A percentile compares a stretch with the other conserved stretches of the same genome.
These are phyloP conservation scores for Papilio protenor DNA, from an alignment of 2,888 invertebrate species.

Conservation along the genomic window DNA sequence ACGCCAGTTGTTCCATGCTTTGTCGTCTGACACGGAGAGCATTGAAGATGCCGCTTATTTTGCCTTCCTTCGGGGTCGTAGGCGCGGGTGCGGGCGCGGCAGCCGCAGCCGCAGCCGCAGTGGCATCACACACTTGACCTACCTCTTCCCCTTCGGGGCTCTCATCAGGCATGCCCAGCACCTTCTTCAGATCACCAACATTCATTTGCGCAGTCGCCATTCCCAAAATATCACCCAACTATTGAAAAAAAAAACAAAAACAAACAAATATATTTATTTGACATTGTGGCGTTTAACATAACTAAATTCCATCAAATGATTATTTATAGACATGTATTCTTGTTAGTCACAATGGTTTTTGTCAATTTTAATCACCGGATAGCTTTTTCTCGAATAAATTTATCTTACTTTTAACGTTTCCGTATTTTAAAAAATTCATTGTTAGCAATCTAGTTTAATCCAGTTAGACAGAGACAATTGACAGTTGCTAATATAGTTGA, in stretches of 20 bases:
- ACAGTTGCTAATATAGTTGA: background rate
- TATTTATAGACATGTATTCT: background rate
- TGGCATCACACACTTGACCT: conserved; percentile 61
- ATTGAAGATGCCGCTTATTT: conserved; percentile 67
- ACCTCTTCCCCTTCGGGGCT: background rate
- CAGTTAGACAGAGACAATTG: background rate
- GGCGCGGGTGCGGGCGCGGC: conserved; percentile 51
- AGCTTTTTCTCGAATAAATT: background rate
- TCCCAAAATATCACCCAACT: conserved; percentile 95
- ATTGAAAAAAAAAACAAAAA: conserved; percentile 47
- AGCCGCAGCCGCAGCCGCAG: conserved; percentile 59
- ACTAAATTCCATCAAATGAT: background rate
- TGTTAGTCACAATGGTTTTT: background rate
- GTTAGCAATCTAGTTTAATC: no score
- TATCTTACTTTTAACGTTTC: background rate
- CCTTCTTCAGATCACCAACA: conserved; percentile 93
- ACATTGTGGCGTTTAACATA: background rate
- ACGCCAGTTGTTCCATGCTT: conserved; percentile 98
- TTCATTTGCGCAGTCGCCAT: conserved; percentile 97
- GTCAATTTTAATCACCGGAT: no score
- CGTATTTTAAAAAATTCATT: no score
- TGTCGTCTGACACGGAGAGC: conserved; percentile 90
- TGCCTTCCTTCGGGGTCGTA: conserved; percentile 51
- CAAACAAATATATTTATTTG: background rate
- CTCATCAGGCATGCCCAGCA: conserved; percentile 88